These are phyloP conservation scores for Drosophila tani DNA, from an alignment of 1,140 invertebrate genomes.

Conservation along the genomic window DNA sequence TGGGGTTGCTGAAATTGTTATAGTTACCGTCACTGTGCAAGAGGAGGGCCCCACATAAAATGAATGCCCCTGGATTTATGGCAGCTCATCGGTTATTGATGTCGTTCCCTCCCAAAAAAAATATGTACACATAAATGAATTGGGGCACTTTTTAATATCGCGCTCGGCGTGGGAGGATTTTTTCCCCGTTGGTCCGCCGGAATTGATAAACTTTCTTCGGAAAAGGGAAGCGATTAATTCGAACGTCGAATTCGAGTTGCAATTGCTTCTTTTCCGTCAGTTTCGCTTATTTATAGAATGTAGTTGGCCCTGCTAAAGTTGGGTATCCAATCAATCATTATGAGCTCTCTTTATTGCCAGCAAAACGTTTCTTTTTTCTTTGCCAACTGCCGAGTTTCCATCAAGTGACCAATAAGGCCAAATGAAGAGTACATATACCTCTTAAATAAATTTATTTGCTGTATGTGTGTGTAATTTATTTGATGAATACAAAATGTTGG, in stretches of 20 bases:
- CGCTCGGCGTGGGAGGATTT: conserved; percentile 10
- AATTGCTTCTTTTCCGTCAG: conserved; percentile 26
- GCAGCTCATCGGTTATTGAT: conserved; percentile 71
- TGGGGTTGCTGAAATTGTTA: conserved; percentile 32
- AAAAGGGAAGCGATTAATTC: conserved; percentile 23
- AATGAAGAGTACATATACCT: not conserved
- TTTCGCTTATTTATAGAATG: conserved; percentile 40
- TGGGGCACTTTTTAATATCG: conserved; percentile 46
- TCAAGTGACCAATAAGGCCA: conserved; percentile 1
- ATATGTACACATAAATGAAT: conserved; percentile 40
- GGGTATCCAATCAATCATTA: conserved; percentile 34
- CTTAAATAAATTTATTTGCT: not conserved
- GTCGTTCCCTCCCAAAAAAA: conserved; percentile 13
- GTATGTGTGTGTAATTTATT: not conserved
- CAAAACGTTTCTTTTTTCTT: not conserved
- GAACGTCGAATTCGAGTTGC: conserved; percentile 22
- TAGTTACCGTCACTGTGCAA: conserved; percentile 31
- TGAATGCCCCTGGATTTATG: conserved; percentile 59
- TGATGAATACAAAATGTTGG: not conserved
- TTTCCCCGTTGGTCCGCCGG: not conserved
- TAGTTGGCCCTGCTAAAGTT: conserved; percentile 22
- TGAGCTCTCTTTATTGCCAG: conserved; percentile 18
- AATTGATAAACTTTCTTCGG: conserved; percentile 42
- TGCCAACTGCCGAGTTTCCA: not conserved
- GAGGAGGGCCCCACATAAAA: conserved; percentile 10